Conservation (phyloP, 2,797 vertebrate species). For the Halcyon chelicuti region DNA sequence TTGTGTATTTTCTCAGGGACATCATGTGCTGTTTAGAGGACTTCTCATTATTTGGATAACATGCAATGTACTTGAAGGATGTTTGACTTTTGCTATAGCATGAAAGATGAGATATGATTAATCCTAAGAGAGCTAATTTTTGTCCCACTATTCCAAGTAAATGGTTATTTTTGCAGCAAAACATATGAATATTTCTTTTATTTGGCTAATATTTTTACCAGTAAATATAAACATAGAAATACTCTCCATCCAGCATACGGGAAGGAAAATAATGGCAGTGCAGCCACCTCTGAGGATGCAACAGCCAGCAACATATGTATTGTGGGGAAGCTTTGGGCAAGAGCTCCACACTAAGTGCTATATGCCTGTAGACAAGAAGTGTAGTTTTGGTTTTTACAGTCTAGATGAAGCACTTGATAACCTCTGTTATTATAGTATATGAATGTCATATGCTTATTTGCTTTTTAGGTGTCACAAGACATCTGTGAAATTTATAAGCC, state of each 20-base stretch:
- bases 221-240: neutral
- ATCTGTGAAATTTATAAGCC: neutral
- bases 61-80: fast-evolving
- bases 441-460: neutral
- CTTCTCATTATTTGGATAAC: neutral
- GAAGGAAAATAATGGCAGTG: neutral
- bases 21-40: neutral
- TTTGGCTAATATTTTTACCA: neutral
- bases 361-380: fast-evolving
- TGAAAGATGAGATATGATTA: neutral
- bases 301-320: neutral
- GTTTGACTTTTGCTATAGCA: neutral
- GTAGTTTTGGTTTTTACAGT: neutral
- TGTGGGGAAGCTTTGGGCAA: neutral
- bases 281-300: neutral
- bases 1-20: neutral
- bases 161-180: neutral
- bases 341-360: neutral
- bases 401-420: neutral
- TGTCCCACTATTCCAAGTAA: neutral
- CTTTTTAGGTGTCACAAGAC: neutral
- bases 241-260: neutral
- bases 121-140: neutral
- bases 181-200: neutral
- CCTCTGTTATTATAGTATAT: neutral